Conservation (phyloP, 2,888 invertebrate species). For the Scrobipalpa atriplicella region DNA sequence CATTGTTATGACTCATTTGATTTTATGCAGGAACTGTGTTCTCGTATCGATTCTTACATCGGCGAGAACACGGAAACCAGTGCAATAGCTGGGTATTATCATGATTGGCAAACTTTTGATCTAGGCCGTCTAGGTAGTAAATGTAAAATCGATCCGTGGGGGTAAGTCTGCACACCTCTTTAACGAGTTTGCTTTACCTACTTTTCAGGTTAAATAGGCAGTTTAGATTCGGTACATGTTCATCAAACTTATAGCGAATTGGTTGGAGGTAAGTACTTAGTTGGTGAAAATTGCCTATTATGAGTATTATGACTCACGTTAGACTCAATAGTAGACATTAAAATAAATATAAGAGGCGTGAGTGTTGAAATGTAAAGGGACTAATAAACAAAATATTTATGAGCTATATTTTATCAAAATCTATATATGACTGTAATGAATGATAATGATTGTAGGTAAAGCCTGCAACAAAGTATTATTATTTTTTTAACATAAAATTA, state of each 20-base stretch:
- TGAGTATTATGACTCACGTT: no score
- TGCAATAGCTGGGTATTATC: slow-evolving; percentile 45
- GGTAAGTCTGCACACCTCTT: slow-evolving; percentile 49
- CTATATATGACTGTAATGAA: not conserved
- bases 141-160: slow-evolving; percentile 53
- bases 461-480: not conserved
- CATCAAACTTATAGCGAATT: not conserved
- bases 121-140: slow-evolving; percentile 51
- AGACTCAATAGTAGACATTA: no score
- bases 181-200: slow-evolving; percentile 54
- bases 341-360: no score
- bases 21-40: slow-evolving; percentile 3
- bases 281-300: no score
- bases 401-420: not conserved
- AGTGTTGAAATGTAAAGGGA: no score
- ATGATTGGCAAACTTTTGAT: slow-evolving; percentile 57
- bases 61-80: slow-evolving; percentile 38
- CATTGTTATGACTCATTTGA: slow-evolving; percentile 11
- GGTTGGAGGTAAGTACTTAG: no score
- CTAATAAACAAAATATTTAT: no score
- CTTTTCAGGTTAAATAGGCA: slow-evolving; percentile 38
- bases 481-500: no score
- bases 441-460: slow-evolving; percentile 8
- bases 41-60: slow-evolving; percentile 28
- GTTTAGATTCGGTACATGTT: slow-evolving; percentile 1